Evolutionary conservation across 2,888 invertebrate species (phyloP).

Genomic region (Macrophya annulata): DNA sequence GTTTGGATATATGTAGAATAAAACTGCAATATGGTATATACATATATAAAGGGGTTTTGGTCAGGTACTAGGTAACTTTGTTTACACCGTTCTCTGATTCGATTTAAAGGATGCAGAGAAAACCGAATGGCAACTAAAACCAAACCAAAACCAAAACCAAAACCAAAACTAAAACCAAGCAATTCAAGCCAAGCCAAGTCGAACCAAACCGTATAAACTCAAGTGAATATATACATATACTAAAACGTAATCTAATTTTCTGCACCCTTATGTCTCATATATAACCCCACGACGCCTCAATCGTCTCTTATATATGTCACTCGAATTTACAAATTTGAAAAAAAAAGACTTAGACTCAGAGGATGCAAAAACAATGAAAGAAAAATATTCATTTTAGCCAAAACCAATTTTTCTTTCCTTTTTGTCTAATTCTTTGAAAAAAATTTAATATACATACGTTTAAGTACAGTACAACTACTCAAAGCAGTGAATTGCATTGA

Average conservation of each 20-base stretch:
- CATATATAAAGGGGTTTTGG: not conserved
- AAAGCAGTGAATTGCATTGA: too few relatives aligned
- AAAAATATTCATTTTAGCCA: too few relatives aligned
- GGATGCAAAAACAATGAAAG: too few relatives aligned
- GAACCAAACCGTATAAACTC: not conserved
- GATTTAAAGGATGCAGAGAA: conserved; percentile 26
- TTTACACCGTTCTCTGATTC: conserved; percentile 35
- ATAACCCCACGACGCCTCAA: not conserved
- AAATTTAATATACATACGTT: too few relatives aligned
- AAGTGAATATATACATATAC: not conserved
- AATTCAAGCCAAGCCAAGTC: not conserved
- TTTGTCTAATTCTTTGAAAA: too few relatives aligned
- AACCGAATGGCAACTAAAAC: conserved; percentile 35
- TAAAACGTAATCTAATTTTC: conserved; percentile 26
- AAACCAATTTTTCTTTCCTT: too few relatives aligned
- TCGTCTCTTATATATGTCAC: not conserved
- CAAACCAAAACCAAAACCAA: not conserved
- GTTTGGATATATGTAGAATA: not conserved
- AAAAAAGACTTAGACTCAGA: not conserved
- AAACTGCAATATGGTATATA: not conserved
- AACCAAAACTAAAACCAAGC: too few relatives aligned
- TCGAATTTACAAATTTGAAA: not conserved
- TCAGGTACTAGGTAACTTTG: conserved; percentile 30
- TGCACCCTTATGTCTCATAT: not conserved
- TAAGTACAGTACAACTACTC: too few relatives aligned